Percentiles rank a stretch among this genome's conserved stretches.
These are phyloP conservation scores for Nothobranchius kuhntae DNA, from an alignment of 2,113 vertebrate genomes.

Conservation along the genomic window DNA sequence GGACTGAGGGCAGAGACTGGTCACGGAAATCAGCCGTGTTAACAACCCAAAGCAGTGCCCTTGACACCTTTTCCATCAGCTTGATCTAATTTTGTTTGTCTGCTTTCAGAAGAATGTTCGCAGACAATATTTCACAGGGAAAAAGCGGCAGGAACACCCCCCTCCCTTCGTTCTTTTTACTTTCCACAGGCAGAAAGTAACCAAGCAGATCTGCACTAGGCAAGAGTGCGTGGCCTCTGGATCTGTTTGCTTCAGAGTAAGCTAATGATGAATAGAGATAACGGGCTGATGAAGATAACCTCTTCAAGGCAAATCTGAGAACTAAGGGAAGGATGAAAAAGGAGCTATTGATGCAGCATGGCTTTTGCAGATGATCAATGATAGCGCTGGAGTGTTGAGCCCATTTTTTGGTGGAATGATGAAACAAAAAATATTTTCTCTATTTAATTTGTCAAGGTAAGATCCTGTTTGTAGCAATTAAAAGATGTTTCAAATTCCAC, in stretches of 20 bases:
- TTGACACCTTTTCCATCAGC: slow-evolving; percentile 57
- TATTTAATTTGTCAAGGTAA: background rate
- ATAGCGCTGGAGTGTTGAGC: slow-evolving; percentile 4
- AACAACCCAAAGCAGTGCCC: slow-evolving; percentile 52
- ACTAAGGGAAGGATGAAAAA: slow-evolving; percentile 12
- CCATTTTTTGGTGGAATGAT: slow-evolving; percentile 9
- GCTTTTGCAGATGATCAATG: slow-evolving; percentile 5
- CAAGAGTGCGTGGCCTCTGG: slow-evolving; percentile 11
- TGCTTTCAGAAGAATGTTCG: slow-evolving; percentile 47
- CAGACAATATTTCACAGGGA: slow-evolving; percentile 54
- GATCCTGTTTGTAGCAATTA: background rate
- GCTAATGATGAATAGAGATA: slow-evolving; percentile 10
- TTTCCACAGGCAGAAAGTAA: slow-evolving; percentile 41
- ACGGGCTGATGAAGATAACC: background rate
- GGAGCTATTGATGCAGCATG: slow-evolving; percentile 1
- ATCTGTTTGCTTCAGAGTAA: background rate
- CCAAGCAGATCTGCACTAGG: slow-evolving; percentile 35
- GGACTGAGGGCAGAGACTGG: slow-evolving; percentile 46
- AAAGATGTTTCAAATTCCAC: background rate
- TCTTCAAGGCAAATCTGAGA: slow-evolving; percentile 4
- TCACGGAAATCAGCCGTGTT: slow-evolving; percentile 51
- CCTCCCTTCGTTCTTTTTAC: slow-evolving; percentile 24
- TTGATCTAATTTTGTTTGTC: slow-evolving; percentile 59
- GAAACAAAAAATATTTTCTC: slow-evolving; percentile 6
- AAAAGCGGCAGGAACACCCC: background rate